Conservation (phyloP, 1,140 invertebrate species). For the Sarcophaga peregrina region DNA sequence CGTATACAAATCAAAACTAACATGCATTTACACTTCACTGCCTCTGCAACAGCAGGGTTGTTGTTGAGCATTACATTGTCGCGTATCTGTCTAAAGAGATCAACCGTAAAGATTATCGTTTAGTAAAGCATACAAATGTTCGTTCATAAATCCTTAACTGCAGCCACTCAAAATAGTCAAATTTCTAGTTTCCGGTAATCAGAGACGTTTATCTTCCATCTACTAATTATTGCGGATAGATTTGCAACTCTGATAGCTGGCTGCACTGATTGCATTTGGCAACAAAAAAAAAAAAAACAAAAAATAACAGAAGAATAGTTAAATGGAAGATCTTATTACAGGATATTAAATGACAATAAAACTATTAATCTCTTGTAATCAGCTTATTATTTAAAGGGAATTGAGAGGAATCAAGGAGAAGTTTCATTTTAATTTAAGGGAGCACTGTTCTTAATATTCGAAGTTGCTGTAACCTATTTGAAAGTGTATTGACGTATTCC, state of each 20-base stretch:
- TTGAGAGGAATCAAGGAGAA: not conserved
- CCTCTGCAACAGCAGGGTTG: not conserved
- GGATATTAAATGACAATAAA: not conserved
- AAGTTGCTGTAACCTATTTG: too few species aligned
- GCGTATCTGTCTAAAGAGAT: conserved; percentile 1
- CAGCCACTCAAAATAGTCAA: conserved; percentile 8
- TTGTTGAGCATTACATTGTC: not conserved
- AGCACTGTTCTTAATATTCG: too few species aligned
- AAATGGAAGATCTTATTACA: not conserved
- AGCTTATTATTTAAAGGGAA: not conserved
- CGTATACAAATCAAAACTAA: not conserved
- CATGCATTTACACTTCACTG: conserved; percentile 15
- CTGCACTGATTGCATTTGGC: not conserved
- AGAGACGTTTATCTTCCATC: not conserved
- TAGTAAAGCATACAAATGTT: not conserved
- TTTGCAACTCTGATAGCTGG: not conserved
- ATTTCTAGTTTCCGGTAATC: conserved; percentile 30
- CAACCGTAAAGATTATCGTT: not conserved
- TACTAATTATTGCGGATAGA: conserved; percentile 22
- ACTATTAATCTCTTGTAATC: not conserved
- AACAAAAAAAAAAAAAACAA: not conserved
- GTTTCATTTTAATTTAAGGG: too few species aligned
- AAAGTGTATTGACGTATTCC: too few species aligned
- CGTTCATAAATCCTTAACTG: not conserved
- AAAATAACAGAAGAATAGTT: too few species aligned